phyloP scores from a whole-genome alignment of 2,113 vertebrate genomes.

The Cyanoramphus novaezelandiae region DNA sequence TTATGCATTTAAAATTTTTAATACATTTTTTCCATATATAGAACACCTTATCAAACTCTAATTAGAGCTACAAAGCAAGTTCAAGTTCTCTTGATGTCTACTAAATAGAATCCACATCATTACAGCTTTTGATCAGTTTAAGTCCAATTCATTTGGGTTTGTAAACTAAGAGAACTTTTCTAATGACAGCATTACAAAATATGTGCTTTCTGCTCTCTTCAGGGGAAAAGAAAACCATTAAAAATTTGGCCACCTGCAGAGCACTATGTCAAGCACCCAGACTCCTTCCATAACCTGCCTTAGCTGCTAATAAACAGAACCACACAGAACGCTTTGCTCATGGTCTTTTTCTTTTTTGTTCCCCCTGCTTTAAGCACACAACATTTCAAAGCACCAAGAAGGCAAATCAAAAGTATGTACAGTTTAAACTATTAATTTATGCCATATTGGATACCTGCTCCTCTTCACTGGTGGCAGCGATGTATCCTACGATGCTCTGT shows the following conservation, averaged over 20 bases:
- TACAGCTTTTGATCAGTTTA: neutral
- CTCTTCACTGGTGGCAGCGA: conserved; percentile 89
- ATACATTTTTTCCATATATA: neutral
- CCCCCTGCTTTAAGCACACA: neutral
- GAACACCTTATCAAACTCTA: neutral
- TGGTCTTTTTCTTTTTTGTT: neutral
- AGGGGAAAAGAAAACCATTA: neutral
- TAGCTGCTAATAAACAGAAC: neutral
- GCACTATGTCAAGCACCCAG: neutral
- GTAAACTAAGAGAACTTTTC: neutral
- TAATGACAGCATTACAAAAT: neutral
- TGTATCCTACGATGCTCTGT: conserved; percentile 93
- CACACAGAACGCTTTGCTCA: accelerated
- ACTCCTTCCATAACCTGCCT: neutral
- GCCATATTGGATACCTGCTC: conserved; percentile 82
- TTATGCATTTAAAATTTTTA: neutral
- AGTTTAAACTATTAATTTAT: neutral
- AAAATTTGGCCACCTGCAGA: neutral
- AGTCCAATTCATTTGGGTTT: neutral
- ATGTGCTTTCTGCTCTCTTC: neutral
- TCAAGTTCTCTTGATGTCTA: neutral
- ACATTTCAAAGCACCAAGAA: neutral
- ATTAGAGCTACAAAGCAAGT: neutral
- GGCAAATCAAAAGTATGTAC: neutral
- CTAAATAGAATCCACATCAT: neutral